Evolutionary conservation across 2,888 invertebrate genomes (phyloP).

Genomic region (Troglohyphantes excavatus): DNA sequence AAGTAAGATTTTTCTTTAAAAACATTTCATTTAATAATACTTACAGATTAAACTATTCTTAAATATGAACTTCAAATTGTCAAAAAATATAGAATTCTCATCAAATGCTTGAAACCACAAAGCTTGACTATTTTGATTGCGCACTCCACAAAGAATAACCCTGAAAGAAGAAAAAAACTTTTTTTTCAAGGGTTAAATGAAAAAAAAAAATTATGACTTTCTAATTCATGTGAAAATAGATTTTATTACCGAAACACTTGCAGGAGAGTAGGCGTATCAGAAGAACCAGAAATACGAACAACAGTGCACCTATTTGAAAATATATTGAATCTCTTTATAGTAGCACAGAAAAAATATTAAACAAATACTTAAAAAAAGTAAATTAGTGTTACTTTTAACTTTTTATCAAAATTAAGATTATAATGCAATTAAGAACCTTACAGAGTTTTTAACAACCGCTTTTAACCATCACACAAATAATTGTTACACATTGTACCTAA

Average conservation of each 20-base stretch:
- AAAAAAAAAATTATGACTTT: not conserved
- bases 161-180: constrained; percentile 82
- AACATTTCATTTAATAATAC: constrained; percentile 72
- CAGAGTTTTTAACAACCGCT: too few species aligned
- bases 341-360: too few species aligned
- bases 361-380: too few species aligned
- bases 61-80: constrained; percentile 88
- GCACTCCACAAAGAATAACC: constrained; percentile 83
- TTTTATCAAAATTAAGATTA: too few species aligned
- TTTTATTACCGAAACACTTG: constrained; percentile 86
- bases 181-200: not conserved
- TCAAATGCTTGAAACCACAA: constrained; percentile 81
- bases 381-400: too few species aligned
- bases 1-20: not conserved
- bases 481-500: too few species aligned
- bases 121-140: constrained; percentile 83
- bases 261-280: constrained; percentile 88
- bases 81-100: constrained; percentile 81
- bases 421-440: too few species aligned
- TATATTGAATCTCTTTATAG: not conserved
- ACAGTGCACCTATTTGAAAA: constrained; percentile 31
- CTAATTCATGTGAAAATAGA: not conserved
- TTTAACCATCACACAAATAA: too few species aligned
- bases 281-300: constrained; percentile 41
- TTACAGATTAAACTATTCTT: constrained; percentile 88